Evolutionary conservation across 2,113 vertebrate species (phyloP), one percentile per base, ranked within the genome.

Genomic region (Pseudois nayaur): DNA sequence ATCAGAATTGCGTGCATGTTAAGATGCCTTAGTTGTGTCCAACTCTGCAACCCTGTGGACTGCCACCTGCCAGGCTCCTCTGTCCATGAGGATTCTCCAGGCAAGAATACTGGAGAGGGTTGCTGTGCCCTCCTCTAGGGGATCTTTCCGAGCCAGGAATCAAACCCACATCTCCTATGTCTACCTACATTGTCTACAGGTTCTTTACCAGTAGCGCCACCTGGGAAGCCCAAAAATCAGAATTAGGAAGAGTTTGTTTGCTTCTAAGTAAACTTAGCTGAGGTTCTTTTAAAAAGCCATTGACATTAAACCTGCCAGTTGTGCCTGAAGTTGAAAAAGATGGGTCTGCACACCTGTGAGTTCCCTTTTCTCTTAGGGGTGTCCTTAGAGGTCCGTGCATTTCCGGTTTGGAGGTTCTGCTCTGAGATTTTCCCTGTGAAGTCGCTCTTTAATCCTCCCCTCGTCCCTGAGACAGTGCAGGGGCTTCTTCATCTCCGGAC

Each of bases 321-420:
- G 6, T 60, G 59, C 6, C 48, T 62, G 29, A 31, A 52, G 25
- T 3, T n/a, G 81, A 36, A 54, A 29, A 40, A 19, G 36, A 23
- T 10, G 1, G 8, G 13, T 5, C 8, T 0, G 13, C 0, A 31
- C 40, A 3, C 45, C 82, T 6, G 60, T 8, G 11, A 19, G 27
- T 6, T 17, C 8, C 31, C 31, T 36, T n/a, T 36, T 67, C 1
- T 1, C 21, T 15, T 2, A 6, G 16, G 52, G 13, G 36, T 59
- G 29, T 23, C 43, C 45, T 81, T 12, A 25, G 23, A 29, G 78
- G 19, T 3, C 54, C 40, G 0, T 11, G 40, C 8, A 23, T 33
- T 9, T 54, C 33, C 50, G 19, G 48, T 27, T 85, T 71, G 40
- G 54, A 10, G 83, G 57, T 6, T 40, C 64, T 36, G 19, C 64